phyloP scores from a whole-genome alignment of 2,797 vertebrate genomes.

The Pseudomugil tenellus region DNA sequence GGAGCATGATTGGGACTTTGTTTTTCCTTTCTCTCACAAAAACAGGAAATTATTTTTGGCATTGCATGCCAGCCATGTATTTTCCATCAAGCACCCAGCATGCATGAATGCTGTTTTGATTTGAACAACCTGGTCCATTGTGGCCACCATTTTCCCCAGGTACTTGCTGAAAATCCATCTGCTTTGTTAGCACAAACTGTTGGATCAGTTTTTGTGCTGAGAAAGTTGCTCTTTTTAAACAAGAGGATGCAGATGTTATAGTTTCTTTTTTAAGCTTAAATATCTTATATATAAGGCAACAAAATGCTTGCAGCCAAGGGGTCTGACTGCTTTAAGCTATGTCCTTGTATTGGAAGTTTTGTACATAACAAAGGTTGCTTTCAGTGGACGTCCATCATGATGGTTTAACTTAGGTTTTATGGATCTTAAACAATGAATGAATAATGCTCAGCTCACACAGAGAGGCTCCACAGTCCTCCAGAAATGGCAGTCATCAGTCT shows the following conservation, averaged over 20 bases:
- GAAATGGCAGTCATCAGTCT: conserved; percentile 9
- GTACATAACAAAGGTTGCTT: conserved; percentile 37
- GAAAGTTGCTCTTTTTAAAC: not conserved
- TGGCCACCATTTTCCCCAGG: conserved; percentile 22
- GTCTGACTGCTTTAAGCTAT: not conserved
- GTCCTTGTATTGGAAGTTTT: conserved; percentile 2
- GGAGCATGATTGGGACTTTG: conserved; percentile 34
- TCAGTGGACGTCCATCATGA: conserved; percentile 14
- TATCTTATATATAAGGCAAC: not conserved
- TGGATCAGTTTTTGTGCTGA: conserved; percentile 1
- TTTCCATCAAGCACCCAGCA: conserved; percentile 36
- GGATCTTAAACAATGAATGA: conserved; percentile 31
- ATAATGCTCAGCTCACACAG: conserved; percentile 22
- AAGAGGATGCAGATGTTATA: not conserved
- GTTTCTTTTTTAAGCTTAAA: not conserved
- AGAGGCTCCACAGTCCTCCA: conserved; percentile 46
- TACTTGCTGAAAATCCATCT: conserved; percentile 39
- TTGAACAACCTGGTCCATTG: conserved; percentile 21
- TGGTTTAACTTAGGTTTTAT: conserved; percentile 45
- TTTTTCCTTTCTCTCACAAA: conserved; percentile 32
- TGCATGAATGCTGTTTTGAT: conserved; percentile 52
- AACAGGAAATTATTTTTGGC: conserved; percentile 54
- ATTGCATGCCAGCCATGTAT: conserved; percentile 32
- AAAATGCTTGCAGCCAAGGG: not conserved
- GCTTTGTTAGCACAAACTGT: conserved; percentile 15